A percentile compares a stretch with the other conserved stretches of the same genome.
These are phyloP conservation scores for Cyprinodon brontotheroides DNA, from an alignment of 2,113 vertebrate species.

Conservation along the genomic window DNA sequence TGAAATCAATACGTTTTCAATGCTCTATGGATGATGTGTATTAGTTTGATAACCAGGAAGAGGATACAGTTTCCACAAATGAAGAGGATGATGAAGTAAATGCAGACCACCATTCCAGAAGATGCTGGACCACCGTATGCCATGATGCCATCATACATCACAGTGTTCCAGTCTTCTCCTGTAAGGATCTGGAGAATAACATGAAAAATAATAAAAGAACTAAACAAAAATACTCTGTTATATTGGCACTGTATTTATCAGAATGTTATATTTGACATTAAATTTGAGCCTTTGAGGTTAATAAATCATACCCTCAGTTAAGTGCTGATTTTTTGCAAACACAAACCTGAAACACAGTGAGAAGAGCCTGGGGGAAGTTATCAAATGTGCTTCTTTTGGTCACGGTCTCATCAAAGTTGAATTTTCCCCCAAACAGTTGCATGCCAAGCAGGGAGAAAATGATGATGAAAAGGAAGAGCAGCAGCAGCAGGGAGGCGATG, in stretches of 20 bases:
- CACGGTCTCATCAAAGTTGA: constrained; percentile 98
- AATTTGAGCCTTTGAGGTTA: neutral
- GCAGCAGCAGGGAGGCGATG: constrained; percentile 94
- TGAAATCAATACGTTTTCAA: neutral
- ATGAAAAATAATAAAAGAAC: neutral
- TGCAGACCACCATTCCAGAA: constrained; percentile 97
- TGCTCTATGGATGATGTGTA: neutral
- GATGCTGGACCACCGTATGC: constrained; percentile 95
- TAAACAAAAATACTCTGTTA: neutral
- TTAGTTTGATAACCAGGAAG: constrained; percentile 7
- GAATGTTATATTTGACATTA: neutral
- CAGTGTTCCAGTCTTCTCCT: constrained; percentile 98
- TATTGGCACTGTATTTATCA: neutral
- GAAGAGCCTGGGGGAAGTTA: constrained; percentile 96
- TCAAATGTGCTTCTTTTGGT: constrained; percentile 98
- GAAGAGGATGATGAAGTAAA: constrained; percentile 99
- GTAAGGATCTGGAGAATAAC: constrained; percentile 87
- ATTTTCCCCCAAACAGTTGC: constrained; percentile 99
- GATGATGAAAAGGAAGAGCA: constrained; percentile 99
- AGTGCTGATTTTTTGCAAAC: neutral
- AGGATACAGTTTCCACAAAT: constrained; percentile 99
- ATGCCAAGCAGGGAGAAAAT: constrained; percentile 99
- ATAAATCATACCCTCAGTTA: neutral
- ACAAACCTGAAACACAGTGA: constrained; percentile 96
- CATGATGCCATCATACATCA: constrained; percentile 99